Evolutionary conservation across 1,140 invertebrate species (phyloP), one percentile per base, ranked within the genome.

Genomic region (Drosophila arawakana): DNA sequence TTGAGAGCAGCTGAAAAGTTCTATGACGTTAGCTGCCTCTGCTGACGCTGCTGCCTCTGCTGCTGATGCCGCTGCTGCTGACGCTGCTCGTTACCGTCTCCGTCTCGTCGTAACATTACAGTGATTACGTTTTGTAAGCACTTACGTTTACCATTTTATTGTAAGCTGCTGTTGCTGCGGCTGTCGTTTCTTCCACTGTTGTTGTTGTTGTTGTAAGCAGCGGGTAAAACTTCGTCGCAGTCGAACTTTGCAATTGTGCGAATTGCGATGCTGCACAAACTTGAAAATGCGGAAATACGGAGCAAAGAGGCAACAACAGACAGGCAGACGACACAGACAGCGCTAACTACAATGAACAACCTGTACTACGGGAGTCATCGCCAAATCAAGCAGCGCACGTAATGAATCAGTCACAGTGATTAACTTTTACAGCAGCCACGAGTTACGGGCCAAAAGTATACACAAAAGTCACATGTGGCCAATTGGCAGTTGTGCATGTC

Each of bases 121-220:
- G 83, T 88, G 84, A 89, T 88, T 88, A 88, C 80, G 80, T 82
- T 73, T 76, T 80, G 84, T 80, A 83, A 88, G 81, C 76, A 79
- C 76, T 71, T 66, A 77, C 78, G 73, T 75, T 84, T 85, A 81
- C 81, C 78, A 69, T 71, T 85, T 85, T 85, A 84, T 84, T 84
- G 81, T 78, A 69, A 80, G 75, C 63, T 62, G 35, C 70, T 25
- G 34, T 34, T 34, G 43, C 30, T 18, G 49, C 21, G 44, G 49
- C 52, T 57, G 8, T 47, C 35, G 10, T 21, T n/a, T n/a, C 9
- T 3, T 43, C 67, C 58, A 8, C 46, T 18, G 11, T 8, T 10
- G 55, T 66, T 60, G 52, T 15, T 52, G 63, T 73, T 47, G 71
- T 34, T 61, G 57, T 52, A 49, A 61, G 73, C 55, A 60, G 52